Percentiles rank a stretch among this genome's conserved stretches.
Evolutionary conservation across 2,113 vertebrate genomes (phyloP).

Genomic region (Salvelinus fontinalis): DNA sequence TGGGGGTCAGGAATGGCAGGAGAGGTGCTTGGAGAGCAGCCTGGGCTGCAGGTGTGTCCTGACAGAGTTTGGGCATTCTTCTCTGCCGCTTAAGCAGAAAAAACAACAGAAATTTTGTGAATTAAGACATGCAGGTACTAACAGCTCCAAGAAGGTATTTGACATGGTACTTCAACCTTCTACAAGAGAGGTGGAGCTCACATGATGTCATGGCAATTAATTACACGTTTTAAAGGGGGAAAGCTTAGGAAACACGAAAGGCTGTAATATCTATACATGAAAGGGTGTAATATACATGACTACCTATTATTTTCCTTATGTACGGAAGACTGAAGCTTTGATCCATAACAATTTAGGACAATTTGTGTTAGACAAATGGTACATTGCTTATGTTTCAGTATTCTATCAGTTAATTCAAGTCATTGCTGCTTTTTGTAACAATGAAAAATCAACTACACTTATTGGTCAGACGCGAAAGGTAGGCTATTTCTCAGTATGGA

Average conservation of each 20-base stretch:
- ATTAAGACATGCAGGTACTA: slow-evolving; percentile 63
- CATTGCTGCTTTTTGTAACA: neutral
- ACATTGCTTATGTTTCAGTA: neutral
- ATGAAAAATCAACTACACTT: neutral
- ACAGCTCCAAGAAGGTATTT: slow-evolving; percentile 40
- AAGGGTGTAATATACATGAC: slow-evolving; percentile 7
- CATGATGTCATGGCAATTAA: slow-evolving; percentile 36
- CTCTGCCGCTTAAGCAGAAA: slow-evolving; percentile 57
- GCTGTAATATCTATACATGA: slow-evolving; percentile 4
- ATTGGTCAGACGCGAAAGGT: slow-evolving; percentile 9
- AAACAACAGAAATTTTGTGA: slow-evolving; percentile 63
- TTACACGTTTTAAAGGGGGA: slow-evolving; percentile 25
- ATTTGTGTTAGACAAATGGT: neutral
- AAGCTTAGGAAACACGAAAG: slow-evolving; percentile 1
- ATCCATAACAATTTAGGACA: neutral
- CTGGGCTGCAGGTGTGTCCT: slow-evolving; percentile 51
- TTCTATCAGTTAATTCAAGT: neutral
- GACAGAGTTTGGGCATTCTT: slow-evolving; percentile 56
- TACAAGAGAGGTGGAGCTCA: slow-evolving; percentile 18
- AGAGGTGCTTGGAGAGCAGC: neutral
- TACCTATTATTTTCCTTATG: neutral
- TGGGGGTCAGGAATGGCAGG: neutral
- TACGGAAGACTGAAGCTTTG: neutral
- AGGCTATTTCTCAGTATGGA: slow-evolving; percentile 3
- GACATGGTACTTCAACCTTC: slow-evolving; percentile 32